Evolutionary conservation across 2,113 vertebrate genomes (phyloP).

Genomic region (Recurvirostra avosetta): DNA sequence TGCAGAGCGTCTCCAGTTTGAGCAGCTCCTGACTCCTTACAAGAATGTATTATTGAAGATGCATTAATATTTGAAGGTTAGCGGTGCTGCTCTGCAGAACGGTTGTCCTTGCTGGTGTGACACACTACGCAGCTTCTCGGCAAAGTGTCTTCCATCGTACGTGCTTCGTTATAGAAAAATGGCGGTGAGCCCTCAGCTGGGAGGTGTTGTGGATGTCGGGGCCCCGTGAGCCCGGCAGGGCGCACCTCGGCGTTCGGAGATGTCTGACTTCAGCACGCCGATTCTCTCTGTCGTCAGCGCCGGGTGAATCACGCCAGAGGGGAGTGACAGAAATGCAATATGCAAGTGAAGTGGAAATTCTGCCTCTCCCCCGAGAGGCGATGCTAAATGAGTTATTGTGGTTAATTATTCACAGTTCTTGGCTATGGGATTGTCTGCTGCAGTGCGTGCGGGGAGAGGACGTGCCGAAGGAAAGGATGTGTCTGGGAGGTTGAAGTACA

Average conservation of each 20-base stretch:
- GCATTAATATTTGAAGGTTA: not conserved
- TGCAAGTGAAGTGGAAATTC: not conserved
- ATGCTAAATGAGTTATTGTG: not conserved
- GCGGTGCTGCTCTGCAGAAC: not conserved
- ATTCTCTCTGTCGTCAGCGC: not conserved
- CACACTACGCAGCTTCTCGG: not conserved
- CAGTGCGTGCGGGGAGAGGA: not conserved
- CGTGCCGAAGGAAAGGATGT: not conserved
- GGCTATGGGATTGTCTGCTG: not conserved
- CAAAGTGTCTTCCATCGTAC: fast-evolving
- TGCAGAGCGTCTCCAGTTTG: not conserved
- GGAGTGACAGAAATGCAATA: not conserved
- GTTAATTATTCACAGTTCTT: not conserved
- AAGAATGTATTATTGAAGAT: not conserved
- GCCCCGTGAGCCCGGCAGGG: fast-evolving
- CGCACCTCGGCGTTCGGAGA: fast-evolving
- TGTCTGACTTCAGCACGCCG: fast-evolving
- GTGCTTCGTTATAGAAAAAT: not conserved
- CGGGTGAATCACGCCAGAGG: not conserved
- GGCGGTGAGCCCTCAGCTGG: not conserved
- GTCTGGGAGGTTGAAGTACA: not conserved
- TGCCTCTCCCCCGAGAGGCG: not conserved
- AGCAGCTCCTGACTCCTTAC: not conserved
- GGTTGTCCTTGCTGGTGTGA: not conserved
- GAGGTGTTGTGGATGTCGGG: not conserved